Evolutionary conservation across 2,888 invertebrate genomes (phyloP).

Genomic region (Parthenolecanium corni): DNA sequence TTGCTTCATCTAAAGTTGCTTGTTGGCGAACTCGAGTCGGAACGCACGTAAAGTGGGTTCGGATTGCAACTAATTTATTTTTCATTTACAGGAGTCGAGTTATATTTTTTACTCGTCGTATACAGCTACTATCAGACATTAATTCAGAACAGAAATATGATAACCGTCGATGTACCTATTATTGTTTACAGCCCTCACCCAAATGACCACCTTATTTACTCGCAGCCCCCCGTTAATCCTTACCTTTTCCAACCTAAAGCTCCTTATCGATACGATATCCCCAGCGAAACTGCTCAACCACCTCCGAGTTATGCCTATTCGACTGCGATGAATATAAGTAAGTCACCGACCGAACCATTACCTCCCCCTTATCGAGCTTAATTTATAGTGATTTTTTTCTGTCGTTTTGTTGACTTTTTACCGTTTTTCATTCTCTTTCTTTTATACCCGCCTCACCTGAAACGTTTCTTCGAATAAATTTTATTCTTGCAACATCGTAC

Average conservation of each 20-base stretch:
- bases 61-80: neutral
- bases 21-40: too few species aligned
- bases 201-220: slow-evolving; percentile 1
- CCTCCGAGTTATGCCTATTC: neutral
- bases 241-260: slow-evolving; percentile 13
- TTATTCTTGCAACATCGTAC: too few species aligned
- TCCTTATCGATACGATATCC: slow-evolving; percentile 1
- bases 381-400: neutral
- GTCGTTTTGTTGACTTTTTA: neutral
- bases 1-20: too few species aligned
- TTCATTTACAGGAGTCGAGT: neutral
- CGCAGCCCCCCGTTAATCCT: slow-evolving; percentile 7
- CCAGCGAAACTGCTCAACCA: neutral
- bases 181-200: neutral
- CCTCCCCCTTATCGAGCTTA: slow-evolving; percentile 7
- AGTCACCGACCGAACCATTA: neutral
- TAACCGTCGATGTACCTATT: neutral
- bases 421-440: neutral
- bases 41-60: neutral
- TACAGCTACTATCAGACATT: slow-evolving; percentile 7
- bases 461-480: neutral
- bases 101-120: neutral
- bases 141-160: neutral
- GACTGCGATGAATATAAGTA: too few species aligned
- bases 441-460: neutral